Conservation (phyloP, 2,888 invertebrate species). For the Poecilus cupreus region DNA sequence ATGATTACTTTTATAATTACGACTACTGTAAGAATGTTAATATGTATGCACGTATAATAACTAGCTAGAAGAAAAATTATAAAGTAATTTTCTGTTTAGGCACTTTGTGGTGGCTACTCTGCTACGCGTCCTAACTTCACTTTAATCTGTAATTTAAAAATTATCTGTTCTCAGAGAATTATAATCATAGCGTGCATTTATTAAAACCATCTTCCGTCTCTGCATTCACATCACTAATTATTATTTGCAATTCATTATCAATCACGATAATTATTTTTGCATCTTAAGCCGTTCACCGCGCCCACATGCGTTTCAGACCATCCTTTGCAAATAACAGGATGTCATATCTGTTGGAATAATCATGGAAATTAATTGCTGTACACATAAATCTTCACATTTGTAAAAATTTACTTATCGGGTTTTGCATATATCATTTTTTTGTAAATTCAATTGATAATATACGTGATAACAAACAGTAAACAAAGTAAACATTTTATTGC, state of each 20-base stretch:
- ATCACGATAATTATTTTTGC: conserved; percentile 20
- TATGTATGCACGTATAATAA: conserved; percentile 13
- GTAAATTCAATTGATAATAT: background rate
- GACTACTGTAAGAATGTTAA: conserved; percentile 27
- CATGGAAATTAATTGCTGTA: conserved; percentile 16
- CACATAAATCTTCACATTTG: background rate
- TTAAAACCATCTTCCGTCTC: background rate
- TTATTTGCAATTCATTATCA: conserved; percentile 44
- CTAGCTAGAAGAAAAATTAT: conserved; percentile 17
- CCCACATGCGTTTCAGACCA: background rate
- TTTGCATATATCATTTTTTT: background rate
- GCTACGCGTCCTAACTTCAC: conserved; percentile 5
- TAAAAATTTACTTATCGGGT: background rate
- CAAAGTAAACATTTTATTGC: background rate
- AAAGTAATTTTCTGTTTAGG: conserved; percentile 25
- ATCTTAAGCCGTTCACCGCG: conserved; percentile 26
- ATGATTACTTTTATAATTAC: conserved; percentile 7
- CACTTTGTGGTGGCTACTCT: background rate
- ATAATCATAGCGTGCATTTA: background rate
- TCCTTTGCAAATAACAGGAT: conserved; percentile 9
- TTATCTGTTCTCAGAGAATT: background rate
- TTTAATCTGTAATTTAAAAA: conserved; percentile 8
- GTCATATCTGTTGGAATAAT: background rate
- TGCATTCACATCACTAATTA: conserved; percentile 17
- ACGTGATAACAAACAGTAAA: background rate